Evolutionary conservation across 2,888 invertebrate genomes (phyloP), one percentile per base, ranked within the genome.

Genomic region (Aphrophora alni): DNA sequence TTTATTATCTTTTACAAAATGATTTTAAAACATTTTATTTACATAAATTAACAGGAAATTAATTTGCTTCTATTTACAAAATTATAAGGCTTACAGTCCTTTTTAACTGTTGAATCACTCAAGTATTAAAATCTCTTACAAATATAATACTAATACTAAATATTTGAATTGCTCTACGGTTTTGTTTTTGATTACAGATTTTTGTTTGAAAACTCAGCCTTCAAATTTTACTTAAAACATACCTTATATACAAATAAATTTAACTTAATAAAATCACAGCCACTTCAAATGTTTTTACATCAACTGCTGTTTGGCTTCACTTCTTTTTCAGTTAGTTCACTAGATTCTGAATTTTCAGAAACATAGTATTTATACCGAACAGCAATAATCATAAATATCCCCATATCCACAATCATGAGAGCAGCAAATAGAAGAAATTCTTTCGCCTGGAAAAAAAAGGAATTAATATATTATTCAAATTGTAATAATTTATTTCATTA

Each of bases 401-500:
- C 82, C 91, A 97, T 95, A 85, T 96, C 97, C 0, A 92, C 87
- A 51, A 93, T 87, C 97, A 98, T 98, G 38, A 98, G 89, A 0
- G 90, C 93, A 76, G 97, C 95, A 87, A 97, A 98, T 69, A 98
- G 89, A 88, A 96, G 93, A 88, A 97, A 97, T 88, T 97, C 97
- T 83, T 92, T 91, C 81, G 95, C 93, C 95, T 98, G 91, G 14
- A 91, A 92, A 33, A 92, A 59, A 12, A 44, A 44, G 17, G 17
- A 44, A 44, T 14, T 17, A 44, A 14, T 2, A 44, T 44, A 17
- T 44, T 33, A 33, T 33, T 33, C 5, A 33, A 4, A 44, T 17
- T 44, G 14, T 7, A 21, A 26, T 69, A 69, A 69, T n/a, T 3
- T 21, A 59, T n/a, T n/a, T n/a, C n/a, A n/a, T n/a, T n/a, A n/a